A percentile compares a stretch with the other conserved stretches of the same genome.
Conservation (phyloP, 2,888 invertebrate species). For the Geotrupes spiniger region DNA sequence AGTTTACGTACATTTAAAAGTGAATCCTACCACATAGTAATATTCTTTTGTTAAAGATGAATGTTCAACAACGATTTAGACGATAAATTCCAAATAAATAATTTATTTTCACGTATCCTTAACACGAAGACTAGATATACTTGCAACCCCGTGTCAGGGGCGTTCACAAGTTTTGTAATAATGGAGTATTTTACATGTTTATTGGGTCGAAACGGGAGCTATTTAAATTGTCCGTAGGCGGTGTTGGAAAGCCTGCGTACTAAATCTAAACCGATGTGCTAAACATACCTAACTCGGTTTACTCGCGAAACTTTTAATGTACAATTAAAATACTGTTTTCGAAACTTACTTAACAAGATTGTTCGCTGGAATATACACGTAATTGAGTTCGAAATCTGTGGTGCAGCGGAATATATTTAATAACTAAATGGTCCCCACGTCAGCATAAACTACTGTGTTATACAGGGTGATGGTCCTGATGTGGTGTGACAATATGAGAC, state of each 20-base stretch:
- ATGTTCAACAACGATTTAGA: no score
- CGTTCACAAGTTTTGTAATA: constrained; percentile 38
- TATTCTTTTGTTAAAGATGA: no score
- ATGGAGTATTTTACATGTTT: constrained; percentile 54
- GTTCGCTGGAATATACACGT: constrained; percentile 15
- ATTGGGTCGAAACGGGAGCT: constrained; percentile 52
- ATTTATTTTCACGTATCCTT: no score
- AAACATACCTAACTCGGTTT: constrained; percentile 41
- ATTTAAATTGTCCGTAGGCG: constrained; percentile 51
- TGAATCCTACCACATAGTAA: no score
- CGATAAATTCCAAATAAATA: no score
- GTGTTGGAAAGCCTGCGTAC: constrained; percentile 29
- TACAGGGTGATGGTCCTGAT: no score
- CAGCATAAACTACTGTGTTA: no score
- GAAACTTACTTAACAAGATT: constrained; percentile 40
- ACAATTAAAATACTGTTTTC: constrained; percentile 50
- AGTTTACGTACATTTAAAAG: no score
- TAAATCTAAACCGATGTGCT: constrained; percentile 35
- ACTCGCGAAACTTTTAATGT: constrained; percentile 44
- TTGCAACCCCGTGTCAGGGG: neutral
- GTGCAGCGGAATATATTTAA: no score
- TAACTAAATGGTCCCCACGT: no score
- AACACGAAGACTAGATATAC: no score
- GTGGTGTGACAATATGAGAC: no score
- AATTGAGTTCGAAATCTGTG: constrained; percentile 21